Base-by-base conservation (phyloP, 2,888 invertebrate genomes). In the Polia nebulosa region DNA sequence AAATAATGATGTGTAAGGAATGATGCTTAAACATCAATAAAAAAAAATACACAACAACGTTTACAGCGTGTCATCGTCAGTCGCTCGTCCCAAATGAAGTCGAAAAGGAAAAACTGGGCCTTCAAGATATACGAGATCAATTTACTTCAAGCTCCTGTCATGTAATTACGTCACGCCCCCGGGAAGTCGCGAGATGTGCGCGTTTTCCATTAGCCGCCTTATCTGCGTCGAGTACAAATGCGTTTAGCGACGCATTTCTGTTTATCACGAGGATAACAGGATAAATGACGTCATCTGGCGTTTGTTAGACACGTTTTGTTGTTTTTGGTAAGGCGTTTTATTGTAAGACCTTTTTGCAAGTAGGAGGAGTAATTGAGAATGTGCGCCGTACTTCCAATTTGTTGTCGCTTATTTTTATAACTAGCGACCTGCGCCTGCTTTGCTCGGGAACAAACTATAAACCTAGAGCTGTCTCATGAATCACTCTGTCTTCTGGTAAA, bases 221-320 rank as follows among this genome's bases (percentile, higher is more conserved):
- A 82, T 83, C 83, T 76, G 45, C 49, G 52, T 66, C 62, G 56
- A 57, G 69, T 70, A 73, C 36, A 80, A 80, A 82, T 82, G 71
- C 66, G 77, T 67, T 76, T 62, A 76, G 60, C 49, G 47, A 52
- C 58, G 66, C 67, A 61, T 81, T 80, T 64, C 63, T 64, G 76
- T 70, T 77, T 77, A 58, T 69, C 57, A 45, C 39, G 3, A 27
- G 70, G 71, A 49, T 76, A 65, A 80, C 32, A 60, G 47, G 55
- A 34, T 47, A 52, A 65, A 57, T 58, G 41, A 60, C 44, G 63
- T 63, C 59, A 70, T 80, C 52, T 41, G 29, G 9, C 13, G 49
- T 36, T 11, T 56, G 20, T 27, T n/a, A 8, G 20, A 27, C n/a
- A 47, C 41, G 39, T 39, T 66, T 67, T 78, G 39, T 45, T 79